Conservation (phyloP, 2,888 invertebrate genomes). For the Brassicogethes aeneus region DNA sequence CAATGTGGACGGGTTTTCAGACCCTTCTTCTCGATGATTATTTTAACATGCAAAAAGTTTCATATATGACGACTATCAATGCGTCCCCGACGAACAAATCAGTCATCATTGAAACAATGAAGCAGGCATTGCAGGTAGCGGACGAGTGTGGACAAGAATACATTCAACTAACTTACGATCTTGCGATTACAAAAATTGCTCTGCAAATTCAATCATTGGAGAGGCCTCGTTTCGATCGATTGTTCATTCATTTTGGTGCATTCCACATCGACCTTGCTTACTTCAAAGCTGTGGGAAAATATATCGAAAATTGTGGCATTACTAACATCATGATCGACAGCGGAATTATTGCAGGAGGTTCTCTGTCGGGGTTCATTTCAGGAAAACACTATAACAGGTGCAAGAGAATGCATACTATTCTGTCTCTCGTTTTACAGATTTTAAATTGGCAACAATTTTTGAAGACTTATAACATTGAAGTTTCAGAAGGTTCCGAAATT, state of each 20-base stretch:
- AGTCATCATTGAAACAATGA: conserved; percentile 4
- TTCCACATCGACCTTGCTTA: conserved; percentile 22
- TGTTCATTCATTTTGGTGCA: conserved; percentile 29
- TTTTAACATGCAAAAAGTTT: conserved; percentile 14
- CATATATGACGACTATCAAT: conserved; percentile 27
- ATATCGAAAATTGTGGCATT: conserved; percentile 7
- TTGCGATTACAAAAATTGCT: conserved; percentile 19
- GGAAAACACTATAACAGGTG: conserved; percentile 10
- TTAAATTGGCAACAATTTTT: conserved; percentile 3
- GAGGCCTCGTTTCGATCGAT: conserved; percentile 20
- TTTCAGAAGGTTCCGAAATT: conserved; percentile 12
- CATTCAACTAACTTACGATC: conserved; percentile 6
- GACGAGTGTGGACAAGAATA: too few species aligned
- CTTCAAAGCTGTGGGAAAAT: conserved; percentile 17
- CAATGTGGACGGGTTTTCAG: conserved; percentile 5
- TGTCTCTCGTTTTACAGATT: conserved; percentile 4
- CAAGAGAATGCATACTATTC: conserved; percentile 8
- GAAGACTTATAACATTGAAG: conserved; percentile 6
- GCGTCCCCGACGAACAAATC: conserved; percentile 24
- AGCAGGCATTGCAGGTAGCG: conserved; percentile 3
- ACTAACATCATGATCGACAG: conserved; percentile 6
- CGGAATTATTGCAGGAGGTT: conserved; percentile 7
- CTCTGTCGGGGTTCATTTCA: conserved; percentile 7
- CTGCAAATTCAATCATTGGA: conserved; percentile 21
- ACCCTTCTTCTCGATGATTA: not conserved